Percentiles rank a stretch among this genome's conserved stretches.
Evolutionary conservation across 2,888 invertebrate species (phyloP).

Genomic region (Vesta saturnalis): DNA sequence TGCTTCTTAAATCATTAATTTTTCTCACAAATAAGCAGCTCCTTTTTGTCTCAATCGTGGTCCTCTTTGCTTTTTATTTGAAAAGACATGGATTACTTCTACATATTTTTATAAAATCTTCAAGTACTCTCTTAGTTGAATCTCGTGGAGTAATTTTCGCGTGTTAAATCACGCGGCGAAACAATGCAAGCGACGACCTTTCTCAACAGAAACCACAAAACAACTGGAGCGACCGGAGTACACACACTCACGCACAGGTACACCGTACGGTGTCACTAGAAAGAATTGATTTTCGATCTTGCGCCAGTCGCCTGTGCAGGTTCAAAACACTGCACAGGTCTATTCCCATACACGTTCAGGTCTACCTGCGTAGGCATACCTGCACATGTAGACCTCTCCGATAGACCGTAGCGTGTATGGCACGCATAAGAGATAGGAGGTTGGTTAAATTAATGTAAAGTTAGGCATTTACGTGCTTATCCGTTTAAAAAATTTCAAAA

Average conservation of each 20-base stretch:
- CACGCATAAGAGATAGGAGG: neutral
- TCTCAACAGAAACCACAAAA: conserved; percentile 9
- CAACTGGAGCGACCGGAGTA: conserved; percentile 14
- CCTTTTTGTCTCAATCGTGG: conserved; percentile 20
- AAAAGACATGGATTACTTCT: conserved; percentile 13
- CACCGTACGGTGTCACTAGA: conserved; percentile 18
- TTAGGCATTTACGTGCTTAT: too few relatives aligned
- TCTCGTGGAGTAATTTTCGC: conserved; percentile 13
- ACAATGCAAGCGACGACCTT: conserved; percentile 9
- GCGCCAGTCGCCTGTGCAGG: conserved; percentile 9
- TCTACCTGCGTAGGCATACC: conserved; percentile 5
- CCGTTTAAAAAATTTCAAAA: too few relatives aligned
- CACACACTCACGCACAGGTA: conserved; percentile 11
- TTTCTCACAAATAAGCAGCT: conserved; percentile 35
- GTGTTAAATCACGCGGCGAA: conserved; percentile 8
- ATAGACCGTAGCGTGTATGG: conserved; percentile 3
- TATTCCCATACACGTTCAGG: conserved; percentile 13
- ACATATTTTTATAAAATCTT: conserved; percentile 20
- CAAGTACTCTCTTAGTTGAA: conserved; percentile 12
- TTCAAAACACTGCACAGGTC: conserved; percentile 13
- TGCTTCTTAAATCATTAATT: conserved; percentile 42
- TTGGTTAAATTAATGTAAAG: neutral
- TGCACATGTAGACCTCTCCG: conserved; percentile 8
- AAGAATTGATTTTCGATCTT: conserved; percentile 14
- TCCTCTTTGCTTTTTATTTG: conserved; percentile 17